These are phyloP conservation scores for Gasterosteus aculeatus DNA, from an alignment of 2,113 vertebrate species.

Conservation along the genomic window DNA sequence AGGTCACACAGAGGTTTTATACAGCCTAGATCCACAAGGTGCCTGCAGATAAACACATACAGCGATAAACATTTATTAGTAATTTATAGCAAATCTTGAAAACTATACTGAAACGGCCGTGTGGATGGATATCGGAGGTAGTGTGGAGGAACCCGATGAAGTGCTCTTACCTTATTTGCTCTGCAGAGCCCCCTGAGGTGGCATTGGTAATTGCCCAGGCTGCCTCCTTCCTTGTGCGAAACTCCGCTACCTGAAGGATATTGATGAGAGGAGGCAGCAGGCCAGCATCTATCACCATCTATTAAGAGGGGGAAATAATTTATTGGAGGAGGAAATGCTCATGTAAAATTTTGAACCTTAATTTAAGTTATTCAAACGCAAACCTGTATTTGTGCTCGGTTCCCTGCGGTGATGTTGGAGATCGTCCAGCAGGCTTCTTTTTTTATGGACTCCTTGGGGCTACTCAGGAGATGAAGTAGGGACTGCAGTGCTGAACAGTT, in stretches of 20 bases:
- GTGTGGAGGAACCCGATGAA: not conserved
- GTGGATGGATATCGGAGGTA: too few relatives aligned
- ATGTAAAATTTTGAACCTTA: not conserved
- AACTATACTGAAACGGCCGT: too few relatives aligned
- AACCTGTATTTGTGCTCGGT: slow-evolving; percentile 97
- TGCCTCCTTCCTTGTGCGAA: slow-evolving; percentile 97
- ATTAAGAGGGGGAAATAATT: slow-evolving; percentile 7
- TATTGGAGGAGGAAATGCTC: not conserved
- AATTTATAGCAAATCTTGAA: not conserved
- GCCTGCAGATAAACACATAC: slow-evolving; percentile 77
- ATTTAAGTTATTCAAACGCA: not conserved
- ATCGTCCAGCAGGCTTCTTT: slow-evolving; percentile 99
- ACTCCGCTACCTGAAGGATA: slow-evolving; percentile 96
- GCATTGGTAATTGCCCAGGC: slow-evolving; percentile 99
- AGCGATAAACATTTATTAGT: not conserved
- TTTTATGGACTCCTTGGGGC: slow-evolving; percentile 98
- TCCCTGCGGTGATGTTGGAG: slow-evolving; percentile 98
- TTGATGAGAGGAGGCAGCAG: slow-evolving; percentile 94
- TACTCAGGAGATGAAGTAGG: slow-evolving; percentile 94
- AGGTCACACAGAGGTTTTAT: slow-evolving; percentile 98
- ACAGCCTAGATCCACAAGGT: slow-evolving; percentile 94
- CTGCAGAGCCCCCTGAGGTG: slow-evolving; percentile 94
- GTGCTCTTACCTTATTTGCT: slow-evolving; percentile 88
- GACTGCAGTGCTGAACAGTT: slow-evolving; percentile 97
- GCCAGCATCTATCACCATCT: slow-evolving; percentile 96